Percentiles rank a stretch among this genome's conserved stretches.
These are phyloP conservation scores for Drosophila fungiperda DNA, from an alignment of 2,888 invertebrate genomes.

Conservation along the genomic window DNA sequence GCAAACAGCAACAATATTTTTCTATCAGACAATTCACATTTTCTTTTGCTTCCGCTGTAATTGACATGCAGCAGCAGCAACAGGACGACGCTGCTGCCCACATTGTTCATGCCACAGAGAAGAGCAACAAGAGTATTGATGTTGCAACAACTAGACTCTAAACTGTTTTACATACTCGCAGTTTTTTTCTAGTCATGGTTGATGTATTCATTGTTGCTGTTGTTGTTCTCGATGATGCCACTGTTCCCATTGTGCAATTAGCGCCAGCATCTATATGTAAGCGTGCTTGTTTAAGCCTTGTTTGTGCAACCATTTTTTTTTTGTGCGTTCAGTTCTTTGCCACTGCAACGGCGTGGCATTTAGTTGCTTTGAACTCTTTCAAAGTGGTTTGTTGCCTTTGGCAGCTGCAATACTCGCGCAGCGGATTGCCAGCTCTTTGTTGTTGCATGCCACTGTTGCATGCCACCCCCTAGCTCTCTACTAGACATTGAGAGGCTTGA, in stretches of 20 bases:
- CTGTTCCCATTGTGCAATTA: conserved; percentile 69
- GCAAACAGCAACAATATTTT: not conserved
- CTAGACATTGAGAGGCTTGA: conserved; percentile 60
- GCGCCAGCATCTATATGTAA: conserved; percentile 44
- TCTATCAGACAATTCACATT: not conserved
- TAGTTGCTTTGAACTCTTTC: conserved; percentile 75
- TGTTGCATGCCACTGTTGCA: conserved; percentile 29
- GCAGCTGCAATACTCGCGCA: conserved; percentile 51
- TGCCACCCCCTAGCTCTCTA: conserved; percentile 27
- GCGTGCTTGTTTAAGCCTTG: conserved; percentile 30
- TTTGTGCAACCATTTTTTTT: conserved; percentile 30
- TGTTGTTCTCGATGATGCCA: conserved; percentile 37
- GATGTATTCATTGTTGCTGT: conserved; percentile 28
- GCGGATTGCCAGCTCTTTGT: conserved; percentile 3
- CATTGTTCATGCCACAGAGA: conserved; percentile 9
- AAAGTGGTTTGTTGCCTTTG: conserved; percentile 66
- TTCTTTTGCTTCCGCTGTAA: conserved; percentile 18
- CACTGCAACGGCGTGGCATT: conserved; percentile 45
- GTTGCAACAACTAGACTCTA: conserved; percentile 43
- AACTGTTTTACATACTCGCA: conserved; percentile 70
- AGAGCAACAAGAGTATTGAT: conserved; percentile 27
- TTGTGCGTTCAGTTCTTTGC: conserved; percentile 28
- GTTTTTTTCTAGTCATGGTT: conserved; percentile 51
- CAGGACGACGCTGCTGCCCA: not conserved
- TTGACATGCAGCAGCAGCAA: conserved; percentile 10